Evolutionary conservation across 2,888 invertebrate species (phyloP).

Genomic region (Dicyrtomina minuta): DNA sequence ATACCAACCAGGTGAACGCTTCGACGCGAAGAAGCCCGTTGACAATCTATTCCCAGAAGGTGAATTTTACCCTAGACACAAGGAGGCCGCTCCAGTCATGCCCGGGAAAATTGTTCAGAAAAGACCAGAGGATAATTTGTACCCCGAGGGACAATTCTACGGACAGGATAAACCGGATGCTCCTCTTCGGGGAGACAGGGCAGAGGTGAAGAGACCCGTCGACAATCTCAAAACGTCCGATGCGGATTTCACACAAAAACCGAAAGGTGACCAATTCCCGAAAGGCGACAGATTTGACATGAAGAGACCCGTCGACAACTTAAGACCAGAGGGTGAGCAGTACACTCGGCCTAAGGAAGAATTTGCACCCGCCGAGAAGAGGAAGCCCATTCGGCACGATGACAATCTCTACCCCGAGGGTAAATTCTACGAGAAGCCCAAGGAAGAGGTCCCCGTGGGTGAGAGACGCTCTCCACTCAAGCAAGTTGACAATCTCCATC

Average conservation of each 20-base stretch:
- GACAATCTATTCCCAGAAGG: conserved; percentile 59
- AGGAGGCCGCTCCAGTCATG: conserved; percentile 56
- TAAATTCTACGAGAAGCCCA: conserved; percentile 63
- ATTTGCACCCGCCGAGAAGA: conserved; percentile 57
- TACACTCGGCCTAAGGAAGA: conserved; percentile 52
- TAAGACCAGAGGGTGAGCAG: conserved; percentile 62
- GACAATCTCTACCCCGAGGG: conserved; percentile 64
- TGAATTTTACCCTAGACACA: conserved; percentile 59
- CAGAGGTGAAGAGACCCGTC: conserved; percentile 55
- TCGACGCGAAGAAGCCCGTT: conserved; percentile 58
- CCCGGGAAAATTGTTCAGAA: conserved; percentile 61
- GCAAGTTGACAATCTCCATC: conserved; percentile 61
- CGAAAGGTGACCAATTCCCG: conserved; percentile 57
- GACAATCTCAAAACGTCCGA: conserved; percentile 65
- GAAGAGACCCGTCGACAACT: conserved; percentile 59
- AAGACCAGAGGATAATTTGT: conserved; percentile 61
- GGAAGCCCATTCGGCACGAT: conserved; percentile 56
- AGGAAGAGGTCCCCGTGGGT: conserved; percentile 58
- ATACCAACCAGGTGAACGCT: conserved; percentile 44
- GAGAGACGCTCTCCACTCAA: conserved; percentile 57
- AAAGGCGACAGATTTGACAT: conserved; percentile 56
- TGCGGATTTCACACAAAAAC: conserved; percentile 21
- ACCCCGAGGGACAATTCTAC: conserved; percentile 62
- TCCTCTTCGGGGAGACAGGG: conserved; percentile 43
- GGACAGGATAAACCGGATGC: conserved; percentile 17